phyloP scores from a whole-genome alignment of 2,797 vertebrate species.

The Saxicola maurus region DNA sequence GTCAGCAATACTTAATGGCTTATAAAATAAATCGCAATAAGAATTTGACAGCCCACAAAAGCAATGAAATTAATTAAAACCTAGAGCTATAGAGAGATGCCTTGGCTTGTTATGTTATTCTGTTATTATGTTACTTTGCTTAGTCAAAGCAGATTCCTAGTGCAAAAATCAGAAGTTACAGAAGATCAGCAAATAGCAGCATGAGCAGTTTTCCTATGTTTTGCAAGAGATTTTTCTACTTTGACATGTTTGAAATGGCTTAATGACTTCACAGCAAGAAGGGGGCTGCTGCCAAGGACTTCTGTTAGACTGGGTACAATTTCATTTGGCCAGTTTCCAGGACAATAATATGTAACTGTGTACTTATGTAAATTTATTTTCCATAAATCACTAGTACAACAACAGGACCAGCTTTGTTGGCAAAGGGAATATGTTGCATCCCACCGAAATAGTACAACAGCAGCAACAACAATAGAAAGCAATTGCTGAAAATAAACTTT shows the following conservation, averaged over 20 bases:
- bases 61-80: not conserved
- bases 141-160: not conserved
- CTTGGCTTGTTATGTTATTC: not conserved
- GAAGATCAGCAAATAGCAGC: not conserved
- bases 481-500: not conserved
- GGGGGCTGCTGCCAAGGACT: not conserved
- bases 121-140: not conserved
- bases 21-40: not conserved
- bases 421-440: not conserved
- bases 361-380: not conserved
- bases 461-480: not conserved
- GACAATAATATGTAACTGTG: not conserved
- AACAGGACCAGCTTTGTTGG: not conserved
- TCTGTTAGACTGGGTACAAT: not conserved
- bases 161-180: not conserved
- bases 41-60: not conserved
- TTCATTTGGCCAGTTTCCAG: not conserved
- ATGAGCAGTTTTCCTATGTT: not conserved
- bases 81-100: not conserved
- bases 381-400: not conserved
- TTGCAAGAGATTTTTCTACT: not conserved
- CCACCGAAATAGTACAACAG: not conserved
- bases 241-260: not conserved
- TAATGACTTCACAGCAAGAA: not conserved
- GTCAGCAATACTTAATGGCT: not conserved